Evolutionary conservation across 1,140 invertebrate species (phyloP).

Genomic region (Panagrolaimus sp.): DNA sequence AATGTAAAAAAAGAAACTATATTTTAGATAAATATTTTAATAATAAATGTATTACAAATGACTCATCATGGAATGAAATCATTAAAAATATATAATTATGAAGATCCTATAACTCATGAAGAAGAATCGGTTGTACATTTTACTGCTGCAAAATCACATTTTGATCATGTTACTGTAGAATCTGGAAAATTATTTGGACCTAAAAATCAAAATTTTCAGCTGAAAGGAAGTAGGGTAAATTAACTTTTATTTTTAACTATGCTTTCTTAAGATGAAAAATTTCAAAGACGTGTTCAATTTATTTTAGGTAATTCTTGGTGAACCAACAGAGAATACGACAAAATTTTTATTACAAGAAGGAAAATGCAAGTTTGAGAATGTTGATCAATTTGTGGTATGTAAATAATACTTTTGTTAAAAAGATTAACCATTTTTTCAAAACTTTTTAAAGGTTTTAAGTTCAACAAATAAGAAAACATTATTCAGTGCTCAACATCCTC

Average conservation of each 20-base stretch:
- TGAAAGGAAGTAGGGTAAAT: background rate
- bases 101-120: slow-evolving; percentile 33
- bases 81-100: slow-evolving; percentile 34
- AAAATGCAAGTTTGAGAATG: slow-evolving; percentile 34
- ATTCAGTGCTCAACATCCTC: slow-evolving; percentile 40
- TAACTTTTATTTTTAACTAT: background rate
- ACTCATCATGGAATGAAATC: slow-evolving; percentile 35
- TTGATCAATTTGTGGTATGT: slow-evolving; percentile 35
- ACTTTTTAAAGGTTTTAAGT: slow-evolving; percentile 27
- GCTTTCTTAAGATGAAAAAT: no score
- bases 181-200: slow-evolving; percentile 47
- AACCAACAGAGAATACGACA: background rate
- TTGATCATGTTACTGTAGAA: slow-evolving; percentile 43
- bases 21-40: slow-evolving; percentile 30
- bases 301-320: slow-evolving; percentile 8
- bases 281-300: no score
- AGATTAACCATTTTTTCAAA: background rate
- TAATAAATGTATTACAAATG: slow-evolving; percentile 41
- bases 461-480: slow-evolving; percentile 37
- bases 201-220: slow-evolving; percentile 9
- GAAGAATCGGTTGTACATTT: slow-evolving; percentile 43
- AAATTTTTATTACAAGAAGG: slow-evolving; percentile 38
- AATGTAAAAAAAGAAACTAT: slow-evolving; percentile 16
- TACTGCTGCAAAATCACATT: slow-evolving; percentile 37
- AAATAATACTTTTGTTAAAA: slow-evolving; percentile 15